Evolutionary conservation across 1,140 invertebrate species (phyloP), one percentile per base, ranked within the genome.

Genomic region (Liolophura sinensis): DNA sequence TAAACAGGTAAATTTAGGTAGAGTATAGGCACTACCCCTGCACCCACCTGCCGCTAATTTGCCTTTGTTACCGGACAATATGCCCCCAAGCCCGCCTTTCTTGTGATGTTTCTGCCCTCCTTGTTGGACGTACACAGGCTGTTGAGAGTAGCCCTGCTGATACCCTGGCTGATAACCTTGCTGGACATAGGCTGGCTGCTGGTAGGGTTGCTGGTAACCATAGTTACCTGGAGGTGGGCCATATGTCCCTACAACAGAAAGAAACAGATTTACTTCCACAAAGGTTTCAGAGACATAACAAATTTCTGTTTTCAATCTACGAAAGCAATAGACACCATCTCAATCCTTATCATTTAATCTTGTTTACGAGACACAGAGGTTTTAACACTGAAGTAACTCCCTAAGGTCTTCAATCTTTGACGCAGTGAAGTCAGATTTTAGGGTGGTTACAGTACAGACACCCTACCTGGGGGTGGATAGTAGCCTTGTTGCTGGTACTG

Each of bases 11-110:
- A n/a, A n/a, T n/a, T n/a, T n/a, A n/a, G n/a, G n/a, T n/a, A n/a
- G n/a, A 5, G 24, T 20, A 20, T 7, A 3, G 12, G 24, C n/a
- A 54, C 24, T n/a, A 7, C 24, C n/a, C 3, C 7, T n/a, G n/a
- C n/a, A 60, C 65, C 55, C 60, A 77, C 75, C 75, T 62, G 73
- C 72, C 60, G 70, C 75, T 47, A 70, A 25, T 65, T 75, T 69
- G 7, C 67, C 71, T 14, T 63, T 62, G 46, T 70, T 73, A 12
- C 69, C 52, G 27, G 62, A 52, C 7, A 72, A 57, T 27, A 73
- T 62, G 22, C 72, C 67, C 27, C 63, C 59, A 16, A 40, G 31
- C 31, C 31, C 31, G 31, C 31, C 31, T 3, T 9, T 9, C 9
- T 40, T 40, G 3, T 40, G 3, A 40, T 40, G 31, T 40, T 67